phyloP scores from a whole-genome alignment of 2,888 invertebrate species.

The Apocheima hispidaria region DNA sequence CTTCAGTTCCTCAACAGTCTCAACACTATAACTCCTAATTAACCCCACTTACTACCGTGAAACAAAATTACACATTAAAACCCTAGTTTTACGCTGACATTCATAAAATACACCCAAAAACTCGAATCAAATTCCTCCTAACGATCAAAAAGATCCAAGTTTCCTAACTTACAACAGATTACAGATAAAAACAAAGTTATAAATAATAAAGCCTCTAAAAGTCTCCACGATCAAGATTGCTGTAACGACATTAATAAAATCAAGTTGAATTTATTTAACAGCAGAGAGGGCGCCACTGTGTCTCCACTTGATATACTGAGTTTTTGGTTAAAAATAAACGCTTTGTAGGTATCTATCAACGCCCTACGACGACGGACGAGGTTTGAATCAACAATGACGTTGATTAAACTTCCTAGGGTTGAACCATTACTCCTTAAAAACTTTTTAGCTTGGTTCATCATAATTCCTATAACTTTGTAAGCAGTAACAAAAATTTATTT shows the following conservation, averaged over 20 bases:
- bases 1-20: slow-evolving; percentile 15
- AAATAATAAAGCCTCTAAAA: slow-evolving; percentile 83
- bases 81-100: slow-evolving; percentile 31
- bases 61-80: slow-evolving; percentile 32
- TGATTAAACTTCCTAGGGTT: no score
- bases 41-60: slow-evolving; percentile 30
- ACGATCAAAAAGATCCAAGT: slow-evolving; percentile 17
- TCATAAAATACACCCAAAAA: slow-evolving; percentile 27
- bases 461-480: no score
- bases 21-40: slow-evolving; percentile 20
- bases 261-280: slow-evolving; percentile 74
- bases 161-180: slow-evolving; percentile 45
- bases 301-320: slow-evolving; percentile 70
- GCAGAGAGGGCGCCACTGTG: slow-evolving; percentile 74
- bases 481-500: no score
- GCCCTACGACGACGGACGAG: no score
- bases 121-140: slow-evolving; percentile 26
- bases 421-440: no score
- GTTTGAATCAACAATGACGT: no score
- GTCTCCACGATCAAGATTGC: slow-evolving; percentile 79
- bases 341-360: no score
- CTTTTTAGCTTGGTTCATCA: no score
- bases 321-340: slow-evolving; percentile 36
- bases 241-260: slow-evolving; percentile 83
- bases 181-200: slow-evolving; percentile 58